Evolutionary conservation across 1,140 invertebrate species (phyloP).

Genomic region (Bombyx mandarina): DNA sequence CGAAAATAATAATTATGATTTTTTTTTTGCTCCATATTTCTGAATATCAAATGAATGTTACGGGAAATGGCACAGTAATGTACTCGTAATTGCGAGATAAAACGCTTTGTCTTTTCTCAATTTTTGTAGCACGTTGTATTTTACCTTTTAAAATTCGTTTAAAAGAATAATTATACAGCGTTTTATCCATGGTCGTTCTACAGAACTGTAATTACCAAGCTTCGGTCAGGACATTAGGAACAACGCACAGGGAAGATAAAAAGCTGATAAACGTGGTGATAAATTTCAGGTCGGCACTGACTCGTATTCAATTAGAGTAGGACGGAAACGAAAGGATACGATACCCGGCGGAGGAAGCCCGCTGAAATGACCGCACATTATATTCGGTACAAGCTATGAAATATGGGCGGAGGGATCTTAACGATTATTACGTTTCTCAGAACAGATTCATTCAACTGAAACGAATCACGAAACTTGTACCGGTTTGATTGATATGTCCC

Average conservation of each 20-base stretch:
- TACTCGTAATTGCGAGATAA: too few species aligned
- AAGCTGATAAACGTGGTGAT: constrained; percentile 28
- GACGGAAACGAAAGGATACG: constrained; percentile 12
- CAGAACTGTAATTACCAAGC: constrained; percentile 10
- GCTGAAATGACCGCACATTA: constrained; percentile 20
- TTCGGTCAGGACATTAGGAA: constrained; percentile 17
- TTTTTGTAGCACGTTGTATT: too few species aligned
- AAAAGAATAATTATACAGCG: constrained; percentile 1
- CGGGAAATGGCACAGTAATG: too few species aligned
- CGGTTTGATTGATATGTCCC: too few species aligned
- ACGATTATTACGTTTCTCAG: too few species aligned
- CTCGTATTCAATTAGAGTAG: constrained; percentile 29
- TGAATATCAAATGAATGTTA: too few species aligned
- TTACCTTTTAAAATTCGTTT: not conserved
- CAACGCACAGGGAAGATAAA: constrained; percentile 22
- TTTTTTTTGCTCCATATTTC: too few species aligned
- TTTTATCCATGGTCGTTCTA: constrained; percentile 10
- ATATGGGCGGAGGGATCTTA: not conserved
- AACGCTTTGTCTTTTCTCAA: too few species aligned
- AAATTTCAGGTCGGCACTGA: constrained; percentile 26
- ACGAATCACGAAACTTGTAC: not conserved
- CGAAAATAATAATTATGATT: too few species aligned
- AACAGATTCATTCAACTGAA: not conserved
- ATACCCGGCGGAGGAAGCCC: constrained; percentile 8
- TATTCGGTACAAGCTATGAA: constrained; percentile 10